Percentiles rank a stretch among this genome's conserved stretches.
phyloP scores from a whole-genome alignment of 2,113 vertebrate genomes.

The Crotalus tigris region DNA sequence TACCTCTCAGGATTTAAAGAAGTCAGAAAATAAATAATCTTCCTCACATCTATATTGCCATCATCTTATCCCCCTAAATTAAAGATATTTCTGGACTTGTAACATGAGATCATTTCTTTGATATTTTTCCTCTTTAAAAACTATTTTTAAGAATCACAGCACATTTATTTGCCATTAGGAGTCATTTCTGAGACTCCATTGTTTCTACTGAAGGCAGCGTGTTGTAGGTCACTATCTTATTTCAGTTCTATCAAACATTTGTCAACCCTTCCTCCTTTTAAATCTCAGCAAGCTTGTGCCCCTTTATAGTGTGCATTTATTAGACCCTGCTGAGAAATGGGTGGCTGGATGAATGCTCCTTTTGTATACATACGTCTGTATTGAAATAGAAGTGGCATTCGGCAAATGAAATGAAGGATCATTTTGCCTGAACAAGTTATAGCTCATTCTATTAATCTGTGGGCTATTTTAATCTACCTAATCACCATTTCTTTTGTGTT shows the following conservation, averaged over 20 bases:
- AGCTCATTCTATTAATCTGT: slow-evolving; percentile 45
- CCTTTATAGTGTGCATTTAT: slow-evolving; percentile 66
- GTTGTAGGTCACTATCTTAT: slow-evolving; percentile 72
- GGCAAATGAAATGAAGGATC: slow-evolving; percentile 37
- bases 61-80: slow-evolving; percentile 3
- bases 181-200: slow-evolving; percentile 61
- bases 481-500: slow-evolving; percentile 42
- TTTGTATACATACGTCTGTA: slow-evolving; percentile 62
- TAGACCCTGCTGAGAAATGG: slow-evolving; percentile 65
- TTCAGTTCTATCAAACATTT: slow-evolving; percentile 73
- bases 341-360: slow-evolving; percentile 69
- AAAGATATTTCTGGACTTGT: neutral
- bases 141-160: slow-evolving; percentile 21
- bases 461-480: neutral
- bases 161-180: slow-evolving; percentile 23
- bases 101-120: neutral
- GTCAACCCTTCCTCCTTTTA: slow-evolving; percentile 57
- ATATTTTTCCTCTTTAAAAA: neutral
- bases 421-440: slow-evolving; percentile 32
- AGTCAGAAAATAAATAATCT: neutral
- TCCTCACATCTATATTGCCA: neutral
- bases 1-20: neutral
- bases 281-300: slow-evolving; percentile 62
- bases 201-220: slow-evolving; percentile 56
- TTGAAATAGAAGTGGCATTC: slow-evolving; percentile 38